phyloP scores from a whole-genome alignment of 2,113 vertebrate species.

The Cebidichthys violaceus region DNA sequence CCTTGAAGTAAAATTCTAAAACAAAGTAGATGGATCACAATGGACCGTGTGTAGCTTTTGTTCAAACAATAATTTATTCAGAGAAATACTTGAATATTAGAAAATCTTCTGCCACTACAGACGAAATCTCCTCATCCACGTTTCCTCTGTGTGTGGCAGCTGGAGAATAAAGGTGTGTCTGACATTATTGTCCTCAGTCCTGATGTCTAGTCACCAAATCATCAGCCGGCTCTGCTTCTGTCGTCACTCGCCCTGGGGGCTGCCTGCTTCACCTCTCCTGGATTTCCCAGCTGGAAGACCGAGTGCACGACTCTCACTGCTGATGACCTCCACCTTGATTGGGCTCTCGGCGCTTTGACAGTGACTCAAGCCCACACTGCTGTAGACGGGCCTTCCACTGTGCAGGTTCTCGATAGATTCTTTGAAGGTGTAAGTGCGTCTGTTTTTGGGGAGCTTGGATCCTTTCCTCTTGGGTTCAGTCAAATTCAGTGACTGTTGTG shows the following conservation, averaged over 20 bases:
- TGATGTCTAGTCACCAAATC: neutral
- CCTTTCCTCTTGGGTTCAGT: neutral
- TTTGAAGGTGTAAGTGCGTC: conserved; percentile 61
- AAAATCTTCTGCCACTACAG: neutral
- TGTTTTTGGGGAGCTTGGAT: conserved; percentile 15
- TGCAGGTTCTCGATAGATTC: conserved; percentile 79
- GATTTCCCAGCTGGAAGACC: neutral
- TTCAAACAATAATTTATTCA: neutral
- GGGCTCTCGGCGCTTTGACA: neutral
- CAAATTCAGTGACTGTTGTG: neutral
- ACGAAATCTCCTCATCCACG: neutral
- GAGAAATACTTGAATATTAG: neutral
- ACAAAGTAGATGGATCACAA: neutral
- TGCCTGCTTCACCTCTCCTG: neutral
- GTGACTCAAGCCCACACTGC: neutral
- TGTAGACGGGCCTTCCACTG: conserved; percentile 59
- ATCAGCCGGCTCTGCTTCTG: neutral
- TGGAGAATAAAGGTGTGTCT: neutral
- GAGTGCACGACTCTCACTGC: neutral
- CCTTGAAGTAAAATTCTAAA: neutral
- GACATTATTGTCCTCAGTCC: neutral
- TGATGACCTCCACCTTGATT: conserved; percentile 9
- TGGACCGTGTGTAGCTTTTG: neutral
- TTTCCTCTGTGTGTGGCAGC: neutral
- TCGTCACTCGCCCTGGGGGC: neutral